Evolutionary conservation across 1,140 invertebrate species (phyloP), one percentile per base, ranked within the genome.

Genomic region (Orius laevigatus): DNA sequence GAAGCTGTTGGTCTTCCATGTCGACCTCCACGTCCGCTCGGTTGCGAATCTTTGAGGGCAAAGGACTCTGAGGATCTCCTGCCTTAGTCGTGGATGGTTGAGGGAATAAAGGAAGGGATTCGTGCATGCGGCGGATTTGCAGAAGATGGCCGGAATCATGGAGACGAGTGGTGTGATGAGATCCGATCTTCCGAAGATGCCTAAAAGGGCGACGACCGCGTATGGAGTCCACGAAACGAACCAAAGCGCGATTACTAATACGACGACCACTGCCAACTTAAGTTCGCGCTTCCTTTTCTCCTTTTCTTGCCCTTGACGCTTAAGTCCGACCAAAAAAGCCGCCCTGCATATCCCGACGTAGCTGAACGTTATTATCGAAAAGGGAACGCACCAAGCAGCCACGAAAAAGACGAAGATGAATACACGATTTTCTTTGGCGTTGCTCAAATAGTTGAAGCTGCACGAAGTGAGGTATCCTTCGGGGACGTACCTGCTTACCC

Each of bases 391-490:
- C 71, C 75, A 83, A 9, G 78, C 79, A 0, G 72, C 78, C 8
- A 73, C 63, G 54, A 79, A 81, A 56, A 79, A 81, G 6, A 66
- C 56, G 5, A 80, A 71, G 50, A 83, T 81, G 54, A 78, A 80
- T 15, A 68, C 66, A 45, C 71, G 69, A 0, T 70, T 70, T 1
- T 60, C 59, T 1, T 57, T 51, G 53, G 73, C 68, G 20, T 73
- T 67, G 5, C 74, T 73, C 2, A 87, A 63, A 56, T 86, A 87
- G 58, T 86, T 81, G 54, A 82, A 87, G 52, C 80, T 83, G 63
- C 83, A 88, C 54, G 77, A 81, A 4, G 81, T 84, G 41, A 85
- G 64, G 52, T 75, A 83, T 5, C 80, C 81, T 64, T 86, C 83
- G 1, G 81, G 79, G 9, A 82, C 76, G 62, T 85, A 87, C 3